Base-by-base conservation (phyloP, 2,888 invertebrate genomes). In the Danaus chrysippus region DNA sequence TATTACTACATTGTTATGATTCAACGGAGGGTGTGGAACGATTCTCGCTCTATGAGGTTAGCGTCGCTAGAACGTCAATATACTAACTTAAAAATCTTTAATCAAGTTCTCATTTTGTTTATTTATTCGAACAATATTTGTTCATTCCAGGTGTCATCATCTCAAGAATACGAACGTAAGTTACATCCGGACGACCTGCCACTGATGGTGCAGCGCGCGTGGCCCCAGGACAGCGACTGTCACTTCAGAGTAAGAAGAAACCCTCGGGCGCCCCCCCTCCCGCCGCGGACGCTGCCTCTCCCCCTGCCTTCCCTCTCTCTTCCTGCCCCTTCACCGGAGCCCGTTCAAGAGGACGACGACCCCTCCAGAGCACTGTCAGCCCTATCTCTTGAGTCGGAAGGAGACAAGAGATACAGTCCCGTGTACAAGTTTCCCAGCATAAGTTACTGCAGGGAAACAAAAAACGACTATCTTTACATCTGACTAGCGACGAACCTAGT, bases 141-240 rank as follows among this genome's bases (percentile, higher is more conserved):
- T 34, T 5, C 1, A 49, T 81, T 84, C 10, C 81, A 93, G 93
- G 93, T 93, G 34, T 94, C 94, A 74, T 93, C 94, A 67, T 94
- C 95, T 9, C 95, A 96, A 82, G 96, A 96, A 82, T 96, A 96
- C 85, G 96, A 97, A 83, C 93, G 97, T 63, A 96, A 97, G 86
- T 86, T 97, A 44, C 96, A 97, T 83, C 96, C 96, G 0, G 96
- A 97, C 71, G 97, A 97, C 82, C 92, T 95, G 66, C 97, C 97
- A 0, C 90, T 97, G 23, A 92, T 94, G 71, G 96, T 97, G 42
- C 97, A 97, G 81, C 94, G 94, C 71, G 92, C 94, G 10, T 94
- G 95, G 94, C 92, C 93, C 63, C 84, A 93, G 9, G 93, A 93
- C 79, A 92, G 92, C 61, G 93, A 94, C 78, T 95, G 96, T 74